Conservation (phyloP, 2,888 invertebrate species). For the Acheta domesticus region DNA sequence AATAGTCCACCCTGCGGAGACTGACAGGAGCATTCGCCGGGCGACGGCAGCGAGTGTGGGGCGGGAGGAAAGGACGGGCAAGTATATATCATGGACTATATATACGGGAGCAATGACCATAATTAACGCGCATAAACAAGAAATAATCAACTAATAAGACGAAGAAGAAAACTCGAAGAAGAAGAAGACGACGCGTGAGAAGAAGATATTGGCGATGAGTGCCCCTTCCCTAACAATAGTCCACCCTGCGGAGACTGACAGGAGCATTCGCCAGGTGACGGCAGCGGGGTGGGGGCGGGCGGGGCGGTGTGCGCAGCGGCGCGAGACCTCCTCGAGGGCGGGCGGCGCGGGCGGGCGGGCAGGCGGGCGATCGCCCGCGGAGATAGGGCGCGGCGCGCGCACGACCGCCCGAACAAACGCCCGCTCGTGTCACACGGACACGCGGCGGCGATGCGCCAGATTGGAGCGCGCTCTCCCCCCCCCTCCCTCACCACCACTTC, state of each 20-base stretch:
- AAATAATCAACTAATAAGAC: no score
- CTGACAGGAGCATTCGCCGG: neutral
- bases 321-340: neutral
- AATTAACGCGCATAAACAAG: no score
- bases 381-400: conserved; percentile 5
- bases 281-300: neutral
- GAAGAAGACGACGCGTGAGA: no score
- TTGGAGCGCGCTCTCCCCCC: neutral
- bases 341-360: neutral
- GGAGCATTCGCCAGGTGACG: neutral
- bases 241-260: neutral
- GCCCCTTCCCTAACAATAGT: no score
- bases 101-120: no score
- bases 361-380: neutral
- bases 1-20: no score
- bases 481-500: no score
- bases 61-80: no score
- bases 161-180: no score
- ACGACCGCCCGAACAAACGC: neutral
- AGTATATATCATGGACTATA: no score
- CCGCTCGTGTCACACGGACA: conserved; percentile 3
- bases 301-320: neutral
- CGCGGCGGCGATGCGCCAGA: neutral
- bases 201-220: no score
- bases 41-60: neutral